A percentile compares a stretch with the other conserved stretches of the same genome.
phyloP scores from a whole-genome alignment of 2,797 vertebrate genomes.

The Decapterus maruadsi region DNA sequence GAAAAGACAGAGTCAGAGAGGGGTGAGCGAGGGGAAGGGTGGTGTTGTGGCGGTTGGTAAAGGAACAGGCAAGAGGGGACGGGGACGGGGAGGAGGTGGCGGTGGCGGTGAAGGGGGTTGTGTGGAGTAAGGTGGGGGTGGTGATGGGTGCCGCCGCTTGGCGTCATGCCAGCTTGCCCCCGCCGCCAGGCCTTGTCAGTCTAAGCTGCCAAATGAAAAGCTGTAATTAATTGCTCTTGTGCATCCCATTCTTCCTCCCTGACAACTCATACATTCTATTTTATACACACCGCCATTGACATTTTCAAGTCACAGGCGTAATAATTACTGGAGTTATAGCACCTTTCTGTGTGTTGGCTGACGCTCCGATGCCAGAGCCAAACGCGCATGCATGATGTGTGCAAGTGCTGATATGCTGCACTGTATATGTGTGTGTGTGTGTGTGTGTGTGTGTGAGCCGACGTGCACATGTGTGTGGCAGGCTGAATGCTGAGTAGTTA shows the following conservation, averaged over 20 bases:
- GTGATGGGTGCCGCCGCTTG: slow-evolving; percentile 71
- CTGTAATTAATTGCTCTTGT: slow-evolving; percentile 94
- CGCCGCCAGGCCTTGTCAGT: slow-evolving; percentile 81
- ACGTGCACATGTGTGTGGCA: slow-evolving; percentile 77
- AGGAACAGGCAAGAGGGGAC: slow-evolving; percentile 49
- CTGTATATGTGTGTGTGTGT: slow-evolving; percentile 19
- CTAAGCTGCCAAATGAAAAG: slow-evolving; percentile 89
- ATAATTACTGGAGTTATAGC: slow-evolving; percentile 96
- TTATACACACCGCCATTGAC: slow-evolving; percentile 91
- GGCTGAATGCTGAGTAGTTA: slow-evolving; percentile 91
- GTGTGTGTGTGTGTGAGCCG: slow-evolving; percentile 25
- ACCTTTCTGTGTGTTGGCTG: slow-evolving; percentile 91
- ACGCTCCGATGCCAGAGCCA: slow-evolving; percentile 82
- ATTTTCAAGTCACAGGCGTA: slow-evolving; percentile 92
- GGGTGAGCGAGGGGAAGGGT: slow-evolving; percentile 40
- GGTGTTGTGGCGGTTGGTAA: slow-evolving; percentile 65
- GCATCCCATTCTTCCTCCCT: slow-evolving; percentile 86
- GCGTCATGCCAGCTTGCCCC: slow-evolving; percentile 84
- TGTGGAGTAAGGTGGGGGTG: slow-evolving; percentile 61
- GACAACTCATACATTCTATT: slow-evolving; percentile 89
- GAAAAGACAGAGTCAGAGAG: slow-evolving; percentile 38
- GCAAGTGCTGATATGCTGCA: slow-evolving; percentile 52
- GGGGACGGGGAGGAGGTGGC: slow-evolving; percentile 40
- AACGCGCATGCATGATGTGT: slow-evolving; percentile 39
- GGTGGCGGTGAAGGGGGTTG: slow-evolving; percentile 63